Evolutionary conservation across 2,797 vertebrate species (phyloP), one percentile per base, ranked within the genome.

Genomic region (Lagocephalus sceleratus): DNA sequence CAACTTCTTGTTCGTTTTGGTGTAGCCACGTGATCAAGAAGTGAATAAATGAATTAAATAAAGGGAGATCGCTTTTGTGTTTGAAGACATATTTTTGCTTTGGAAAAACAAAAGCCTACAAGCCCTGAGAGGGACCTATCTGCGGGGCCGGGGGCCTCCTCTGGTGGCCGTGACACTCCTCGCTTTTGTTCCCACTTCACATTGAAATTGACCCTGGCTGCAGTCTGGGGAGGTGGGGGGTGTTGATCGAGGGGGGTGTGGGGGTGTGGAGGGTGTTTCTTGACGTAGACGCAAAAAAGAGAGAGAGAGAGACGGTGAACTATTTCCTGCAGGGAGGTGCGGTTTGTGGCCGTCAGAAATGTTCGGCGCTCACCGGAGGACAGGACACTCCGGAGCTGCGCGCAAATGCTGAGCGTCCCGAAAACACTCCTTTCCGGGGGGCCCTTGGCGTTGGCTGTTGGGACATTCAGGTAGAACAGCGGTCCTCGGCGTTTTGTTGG

Each of bases 141-240:
- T 67, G 41, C 26, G n/a, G 4, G 42, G 6, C 20, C 3, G 22
- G 20, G 16, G 19, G 29, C 58, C 39, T 51, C 47, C 41, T 46
- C 68, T 42, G 21, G 10, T 16, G 55, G 45, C 20, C 44, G 22
- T 57, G 55, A 87, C 88, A 92, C 87, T 78, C 85, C 85, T 82
- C 81, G 85, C 88, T 88, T 90, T 89, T 89, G 83, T 87, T 91
- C 90, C 90, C 92, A 87, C 89, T 93, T 93, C 90, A 93, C 92
- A 92, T 93, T 95, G 92, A 92, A 93, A 93, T 93, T 94, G 92
- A 94, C 92, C 91, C 90, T 89, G 88, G 66, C 60, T 76, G 52
- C 11, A 32, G 63, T 51, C 54, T 52, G 20, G 35, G 20, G 55
- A 68, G 69, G 72, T n/a, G n/a, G 21, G 69, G 69, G 47, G 19